phyloP scores from a whole-genome alignment of 1,140 invertebrate genomes.

The Paraescarpia echinospica region DNA sequence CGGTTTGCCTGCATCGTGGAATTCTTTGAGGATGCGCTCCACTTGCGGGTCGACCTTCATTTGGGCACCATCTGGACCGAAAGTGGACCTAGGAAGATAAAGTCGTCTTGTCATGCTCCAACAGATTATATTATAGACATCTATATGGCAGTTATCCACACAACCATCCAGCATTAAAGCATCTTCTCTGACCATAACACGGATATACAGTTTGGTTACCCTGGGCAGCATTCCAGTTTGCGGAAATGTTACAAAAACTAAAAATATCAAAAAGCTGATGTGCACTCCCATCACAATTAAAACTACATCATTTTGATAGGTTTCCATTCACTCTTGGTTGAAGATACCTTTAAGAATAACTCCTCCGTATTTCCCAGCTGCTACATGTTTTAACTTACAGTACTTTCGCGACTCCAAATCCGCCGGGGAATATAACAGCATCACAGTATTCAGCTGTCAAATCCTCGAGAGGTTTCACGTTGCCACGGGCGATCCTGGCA shows the following conservation, averaged over 20 bases:
- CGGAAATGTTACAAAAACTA: no score
- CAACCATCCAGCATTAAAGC: no score
- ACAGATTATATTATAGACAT: background rate
- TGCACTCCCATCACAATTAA: background rate
- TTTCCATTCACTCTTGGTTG: no score
- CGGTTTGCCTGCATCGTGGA: constrained; percentile 63
- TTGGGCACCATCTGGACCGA: constrained; percentile 63
- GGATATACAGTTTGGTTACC: no score
- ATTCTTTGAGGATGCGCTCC: constrained; percentile 62
- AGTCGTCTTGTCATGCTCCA: background rate
- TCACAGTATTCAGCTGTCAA: constrained; percentile 57
- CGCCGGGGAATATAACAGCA: constrained; percentile 67
- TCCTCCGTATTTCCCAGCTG: background rate
- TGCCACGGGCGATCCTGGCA: constrained; percentile 65
- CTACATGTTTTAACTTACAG: constrained; percentile 58
- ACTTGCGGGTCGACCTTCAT: constrained; percentile 63
- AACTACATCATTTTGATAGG: background rate
- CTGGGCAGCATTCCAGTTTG: no score
- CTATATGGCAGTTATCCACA: no score
- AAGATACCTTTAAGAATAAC: background rate
- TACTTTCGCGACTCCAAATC: constrained; percentile 68
- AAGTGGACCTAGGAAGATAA: constrained; percentile 59
- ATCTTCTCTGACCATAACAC: no score
- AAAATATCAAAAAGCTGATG: no score
- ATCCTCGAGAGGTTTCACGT: constrained; percentile 60